These are phyloP conservation scores for Cheilosia impressa DNA, from an alignment of 2,888 invertebrate genomes.

Conservation along the genomic window DNA sequence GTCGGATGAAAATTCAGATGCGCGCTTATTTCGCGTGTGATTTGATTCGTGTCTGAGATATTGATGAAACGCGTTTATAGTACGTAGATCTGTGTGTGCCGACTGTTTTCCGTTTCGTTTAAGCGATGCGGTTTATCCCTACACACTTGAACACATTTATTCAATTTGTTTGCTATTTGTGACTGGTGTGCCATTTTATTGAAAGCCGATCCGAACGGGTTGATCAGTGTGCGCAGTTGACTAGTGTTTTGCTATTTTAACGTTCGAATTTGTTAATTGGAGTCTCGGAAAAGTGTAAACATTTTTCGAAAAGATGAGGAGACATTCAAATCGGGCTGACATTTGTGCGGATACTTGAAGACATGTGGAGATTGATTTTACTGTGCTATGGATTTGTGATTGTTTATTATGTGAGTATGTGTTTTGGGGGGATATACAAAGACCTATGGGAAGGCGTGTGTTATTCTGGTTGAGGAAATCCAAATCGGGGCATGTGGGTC, in stretches of 20 bases:
- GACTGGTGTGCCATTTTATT: slow-evolving; percentile 25
- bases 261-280: slow-evolving; percentile 24
- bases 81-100: slow-evolving; percentile 30
- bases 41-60: slow-evolving; percentile 24
- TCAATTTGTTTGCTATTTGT: slow-evolving; percentile 38
- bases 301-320: slow-evolving; percentile 28
- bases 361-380: slow-evolving; percentile 80
- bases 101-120: slow-evolving; percentile 61
- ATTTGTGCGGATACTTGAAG: slow-evolving; percentile 59
- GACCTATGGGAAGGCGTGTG: slow-evolving; percentile 1
- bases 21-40: slow-evolving; percentile 7
- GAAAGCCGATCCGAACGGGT: slow-evolving; percentile 37
- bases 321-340: slow-evolving; percentile 37
- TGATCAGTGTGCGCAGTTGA: slow-evolving; percentile 36
- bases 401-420: slow-evolving; percentile 78
- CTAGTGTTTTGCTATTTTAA: slow-evolving; percentile 14
- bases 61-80: slow-evolving; percentile 38
- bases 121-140: slow-evolving; percentile 40
- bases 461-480: slow-evolving; percentile 17
- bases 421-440: neutral
- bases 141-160: slow-evolving; percentile 13
- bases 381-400: slow-evolving; percentile 79
- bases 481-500: slow-evolving; percentile 19
- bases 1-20: slow-evolving; percentile 46
- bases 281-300: slow-evolving; percentile 25